These are phyloP conservation scores for Beris chalybata DNA, from an alignment of 2,888 invertebrate genomes.

Conservation along the genomic window DNA sequence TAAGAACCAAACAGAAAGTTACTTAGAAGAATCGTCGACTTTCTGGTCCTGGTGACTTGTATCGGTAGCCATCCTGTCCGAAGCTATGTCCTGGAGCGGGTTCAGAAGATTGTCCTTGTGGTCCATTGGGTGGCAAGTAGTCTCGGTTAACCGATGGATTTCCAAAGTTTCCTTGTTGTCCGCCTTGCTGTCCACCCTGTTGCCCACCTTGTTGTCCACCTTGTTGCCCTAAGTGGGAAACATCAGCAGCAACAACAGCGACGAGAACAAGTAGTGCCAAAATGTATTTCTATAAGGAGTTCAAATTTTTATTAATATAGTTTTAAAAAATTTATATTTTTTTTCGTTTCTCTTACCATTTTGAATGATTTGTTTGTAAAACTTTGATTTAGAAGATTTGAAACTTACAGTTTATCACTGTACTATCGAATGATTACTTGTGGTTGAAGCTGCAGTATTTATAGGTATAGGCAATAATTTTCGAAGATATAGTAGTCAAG, in stretches of 20 bases:
- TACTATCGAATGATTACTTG: not conserved
- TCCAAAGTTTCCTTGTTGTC: not conserved
- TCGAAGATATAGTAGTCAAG: too few species aligned
- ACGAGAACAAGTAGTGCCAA: not conserved
- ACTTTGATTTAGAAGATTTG: too few species aligned
- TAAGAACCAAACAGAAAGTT: not conserved
- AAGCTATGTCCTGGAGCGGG: not conserved
- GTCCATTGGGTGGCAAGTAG: not conserved
- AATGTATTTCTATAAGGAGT: not conserved
- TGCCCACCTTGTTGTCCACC: not conserved
- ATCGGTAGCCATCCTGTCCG: conserved; percentile 2
- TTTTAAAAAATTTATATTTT: too few species aligned
- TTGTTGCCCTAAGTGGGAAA: conserved; percentile 3
- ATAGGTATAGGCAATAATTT: too few species aligned
- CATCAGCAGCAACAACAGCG: conserved; percentile 16
- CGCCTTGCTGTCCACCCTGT: not conserved
- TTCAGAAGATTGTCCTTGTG: not conserved
- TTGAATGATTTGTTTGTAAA: not conserved
- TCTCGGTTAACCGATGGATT: conserved; percentile 2
- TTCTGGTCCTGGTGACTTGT: not conserved
- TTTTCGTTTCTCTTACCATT: not conserved
- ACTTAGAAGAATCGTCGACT: conserved; percentile 1
- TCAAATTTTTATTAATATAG: too few species aligned
- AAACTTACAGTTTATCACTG: conserved; percentile 5
- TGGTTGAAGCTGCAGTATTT: too few species aligned